These are phyloP conservation scores for Labeo catla DNA, from an alignment of 2,113 vertebrate species.

Conservation along the genomic window DNA sequence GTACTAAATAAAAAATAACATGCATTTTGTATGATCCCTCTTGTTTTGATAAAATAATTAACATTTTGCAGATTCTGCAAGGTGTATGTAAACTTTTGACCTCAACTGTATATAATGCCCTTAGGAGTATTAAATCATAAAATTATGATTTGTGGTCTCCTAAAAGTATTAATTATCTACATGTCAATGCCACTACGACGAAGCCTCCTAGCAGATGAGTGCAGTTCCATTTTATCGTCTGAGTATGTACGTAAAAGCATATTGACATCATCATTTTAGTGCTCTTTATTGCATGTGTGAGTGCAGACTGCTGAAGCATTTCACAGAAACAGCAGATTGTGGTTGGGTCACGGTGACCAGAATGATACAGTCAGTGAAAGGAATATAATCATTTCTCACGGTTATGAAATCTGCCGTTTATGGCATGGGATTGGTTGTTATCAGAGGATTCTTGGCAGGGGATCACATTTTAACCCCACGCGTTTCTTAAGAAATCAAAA, in stretches of 20 bases:
- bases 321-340: constrained; percentile 50
- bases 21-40: too few relatives aligned
- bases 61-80: too few relatives aligned
- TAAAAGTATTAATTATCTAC: background rate
- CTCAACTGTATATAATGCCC: background rate
- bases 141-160: background rate
- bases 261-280: background rate
- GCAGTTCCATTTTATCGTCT: background rate
- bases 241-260: background rate
- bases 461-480: constrained; percentile 46
- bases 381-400: constrained; percentile 62
- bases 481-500: background rate
- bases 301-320: constrained; percentile 5
- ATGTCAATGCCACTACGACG: background rate
- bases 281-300: constrained; percentile 19
- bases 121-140: background rate
- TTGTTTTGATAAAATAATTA: too few relatives aligned
- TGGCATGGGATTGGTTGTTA: constrained; percentile 47
- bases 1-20: too few relatives aligned
- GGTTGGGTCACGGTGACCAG: constrained; percentile 62
- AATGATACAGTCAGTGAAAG: constrained; percentile 55
- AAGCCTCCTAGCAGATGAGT: background rate
- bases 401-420: constrained; percentile 48
- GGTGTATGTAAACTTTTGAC: too few relatives aligned
- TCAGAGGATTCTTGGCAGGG: constrained; percentile 57